Base-by-base conservation (phyloP, 2,113 vertebrate species). In the Mungos mungo region DNA sequence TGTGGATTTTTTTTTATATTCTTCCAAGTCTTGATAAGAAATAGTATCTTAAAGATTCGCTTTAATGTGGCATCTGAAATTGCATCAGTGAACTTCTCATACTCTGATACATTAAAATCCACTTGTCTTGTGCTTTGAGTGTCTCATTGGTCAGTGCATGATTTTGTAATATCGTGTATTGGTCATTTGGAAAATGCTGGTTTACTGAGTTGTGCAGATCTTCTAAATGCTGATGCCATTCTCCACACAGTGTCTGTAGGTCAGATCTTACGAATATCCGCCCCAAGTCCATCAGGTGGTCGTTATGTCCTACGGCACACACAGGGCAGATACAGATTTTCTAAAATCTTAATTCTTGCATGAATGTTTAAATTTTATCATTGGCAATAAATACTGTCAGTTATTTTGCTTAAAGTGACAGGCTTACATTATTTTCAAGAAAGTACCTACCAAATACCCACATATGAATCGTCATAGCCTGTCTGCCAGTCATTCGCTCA, bases 351-450 rank as follows among this genome's bases (percentile, higher is more conserved):
- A 72, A 76, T 89, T 95, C 90, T 60, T 68, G 76, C 68, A 69
- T 86, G 8, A 63, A 85, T 85, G 68, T 84, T 90, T 90, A 80
- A 31, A 74, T 93, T 79, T 92, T 88, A 31, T 71, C n/a, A 76
- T 84, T 84, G 68, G 31, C 69, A 84, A 25, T n/a, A 71, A 92
- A 88, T 85, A 81, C 72, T 41, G 7, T 54, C 77, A 71, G 38
- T 88, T 90, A 71, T 95, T 96, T 87, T 50, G 25, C 25, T 85
- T 65, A 72, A 38, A 81, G 29, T 91, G 83, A 66, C 69, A 71
- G 65, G 25, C 33, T 93, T 18, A 76, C 25, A 88, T 88, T 65
- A 92, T 87, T 94, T 90, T 96, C 27, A 35, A 94, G 86, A 96
- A 94, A 41, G n/a, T 86, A 54, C 11, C 81, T 94, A 66, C 65